Evolutionary conservation across 2,113 vertebrate species (phyloP).

Genomic region (Choloepus hoffmanni): DNA sequence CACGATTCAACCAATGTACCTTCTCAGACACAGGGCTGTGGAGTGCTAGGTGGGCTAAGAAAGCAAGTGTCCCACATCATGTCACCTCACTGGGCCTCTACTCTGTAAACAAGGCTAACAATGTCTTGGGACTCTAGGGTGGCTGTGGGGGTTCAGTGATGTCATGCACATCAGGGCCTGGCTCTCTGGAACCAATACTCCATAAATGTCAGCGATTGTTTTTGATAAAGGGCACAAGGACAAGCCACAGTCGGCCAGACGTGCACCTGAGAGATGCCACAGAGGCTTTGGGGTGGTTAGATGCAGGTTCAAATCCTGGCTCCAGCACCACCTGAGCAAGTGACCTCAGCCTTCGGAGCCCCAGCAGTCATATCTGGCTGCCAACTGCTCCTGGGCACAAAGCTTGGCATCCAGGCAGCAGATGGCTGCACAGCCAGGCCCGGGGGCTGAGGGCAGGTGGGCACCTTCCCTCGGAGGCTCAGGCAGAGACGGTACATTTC

Average conservation of each 20-base stretch:
- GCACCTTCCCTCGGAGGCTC: not conserved
- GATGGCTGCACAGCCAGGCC: not conserved
- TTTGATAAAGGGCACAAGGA: slow-evolving; percentile 30
- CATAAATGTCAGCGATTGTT: slow-evolving; percentile 63
- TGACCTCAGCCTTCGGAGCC: not conserved
- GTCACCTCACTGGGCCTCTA: not conserved
- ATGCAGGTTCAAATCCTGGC: not conserved
- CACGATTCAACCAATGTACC: too few species aligned
- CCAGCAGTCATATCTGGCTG: not conserved
- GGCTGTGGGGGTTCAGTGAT: not conserved
- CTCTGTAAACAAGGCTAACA: not conserved
- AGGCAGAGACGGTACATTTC: not conserved
- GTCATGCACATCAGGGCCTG: not conserved
- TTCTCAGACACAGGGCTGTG: not conserved
- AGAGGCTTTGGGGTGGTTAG: not conserved
- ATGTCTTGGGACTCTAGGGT: not conserved
- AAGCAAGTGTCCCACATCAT: accelerated
- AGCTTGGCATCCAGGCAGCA: not conserved
- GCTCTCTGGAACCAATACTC: slow-evolving; percentile 45
- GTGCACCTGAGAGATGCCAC: not conserved
- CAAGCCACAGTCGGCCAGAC: not conserved
- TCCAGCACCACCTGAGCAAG: not conserved
- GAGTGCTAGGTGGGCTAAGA: not conserved
- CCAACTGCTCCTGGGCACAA: not conserved
- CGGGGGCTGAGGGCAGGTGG: not conserved